Evolutionary conservation across 2,888 invertebrate genomes (phyloP).

Genomic region (Seira sanloemensis): DNA sequence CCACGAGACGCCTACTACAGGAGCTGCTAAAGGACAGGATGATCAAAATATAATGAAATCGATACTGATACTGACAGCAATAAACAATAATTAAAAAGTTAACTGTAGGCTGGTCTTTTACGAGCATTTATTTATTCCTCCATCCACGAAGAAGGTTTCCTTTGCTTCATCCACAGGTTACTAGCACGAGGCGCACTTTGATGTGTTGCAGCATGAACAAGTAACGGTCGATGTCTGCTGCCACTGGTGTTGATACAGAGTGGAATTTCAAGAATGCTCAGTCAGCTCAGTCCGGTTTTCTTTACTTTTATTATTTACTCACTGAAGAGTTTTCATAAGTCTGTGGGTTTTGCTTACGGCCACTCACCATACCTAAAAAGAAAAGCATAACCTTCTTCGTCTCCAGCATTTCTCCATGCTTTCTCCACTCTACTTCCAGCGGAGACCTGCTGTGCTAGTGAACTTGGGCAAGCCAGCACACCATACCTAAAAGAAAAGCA

Average conservation of each 20-base stretch:
- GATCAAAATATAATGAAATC: conserved; percentile 44
- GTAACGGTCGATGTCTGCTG: no score
- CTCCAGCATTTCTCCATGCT: background rate
- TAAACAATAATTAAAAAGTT: background rate
- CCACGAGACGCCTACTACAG: conserved; percentile 55
- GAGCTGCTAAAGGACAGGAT: conserved; percentile 63
- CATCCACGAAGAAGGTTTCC: no score
- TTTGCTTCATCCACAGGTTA: no score
- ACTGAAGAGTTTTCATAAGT: no score
- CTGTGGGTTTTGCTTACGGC: no score
- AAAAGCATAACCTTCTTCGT: background rate
- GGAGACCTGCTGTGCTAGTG: background rate
- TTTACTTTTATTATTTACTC: no score
- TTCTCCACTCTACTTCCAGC: background rate
- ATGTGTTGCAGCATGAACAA: no score
- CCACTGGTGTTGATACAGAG: no score
- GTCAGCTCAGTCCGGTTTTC: background rate
- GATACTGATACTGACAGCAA: background rate
- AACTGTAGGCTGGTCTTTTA: background rate
- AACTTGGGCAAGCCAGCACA: background rate
- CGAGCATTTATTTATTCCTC: background rate
- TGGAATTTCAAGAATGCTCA: no score
- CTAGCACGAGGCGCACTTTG: no score
- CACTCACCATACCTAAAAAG: background rate
- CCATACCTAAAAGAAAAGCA: no score